Conservation (phyloP, 2,888 invertebrate species). For the Syritta pipiens region DNA sequence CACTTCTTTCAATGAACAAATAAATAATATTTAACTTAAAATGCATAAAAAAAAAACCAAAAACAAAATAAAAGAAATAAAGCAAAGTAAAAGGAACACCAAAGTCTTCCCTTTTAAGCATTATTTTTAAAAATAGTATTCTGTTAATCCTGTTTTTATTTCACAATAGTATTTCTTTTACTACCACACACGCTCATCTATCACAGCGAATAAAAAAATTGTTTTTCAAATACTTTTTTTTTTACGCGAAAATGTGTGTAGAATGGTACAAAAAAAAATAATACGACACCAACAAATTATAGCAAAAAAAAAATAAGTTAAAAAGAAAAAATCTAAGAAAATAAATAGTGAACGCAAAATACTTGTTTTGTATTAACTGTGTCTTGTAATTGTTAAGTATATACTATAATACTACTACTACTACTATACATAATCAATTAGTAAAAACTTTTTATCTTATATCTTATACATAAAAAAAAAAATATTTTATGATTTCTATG, state of each 20-base stretch:
- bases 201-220: slow-evolving; percentile 35
- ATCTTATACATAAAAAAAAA: slow-evolving; percentile 47
- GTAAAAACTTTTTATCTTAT: slow-evolving; percentile 45
- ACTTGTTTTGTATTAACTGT: slow-evolving; percentile 66
- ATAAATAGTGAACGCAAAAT: slow-evolving; percentile 21
- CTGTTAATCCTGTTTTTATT: slow-evolving; percentile 24
- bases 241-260: slow-evolving; percentile 26
- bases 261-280: slow-evolving; percentile 59
- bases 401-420: slow-evolving; percentile 62
- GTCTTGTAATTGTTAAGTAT: slow-evolving; percentile 68
- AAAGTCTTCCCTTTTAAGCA: slow-evolving; percentile 65
- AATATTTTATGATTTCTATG: slow-evolving; percentile 44
- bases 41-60: background rate
- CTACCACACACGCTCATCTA: slow-evolving; percentile 35
- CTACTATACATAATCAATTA: slow-evolving; percentile 62
- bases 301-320: slow-evolving; percentile 16
- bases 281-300: slow-evolving; percentile 48
- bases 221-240: slow-evolving; percentile 2
- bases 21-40: background rate
- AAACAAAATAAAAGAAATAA: slow-evolving; percentile 3
- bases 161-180: slow-evolving; percentile 32
- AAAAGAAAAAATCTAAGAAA: slow-evolving; percentile 14
- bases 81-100: slow-evolving; percentile 57
- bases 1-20: slow-evolving; percentile 32
- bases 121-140: slow-evolving; percentile 34